These are phyloP conservation scores for Camelus bactrianus DNA, from an alignment of 2,113 vertebrate species.

Conservation along the genomic window DNA sequence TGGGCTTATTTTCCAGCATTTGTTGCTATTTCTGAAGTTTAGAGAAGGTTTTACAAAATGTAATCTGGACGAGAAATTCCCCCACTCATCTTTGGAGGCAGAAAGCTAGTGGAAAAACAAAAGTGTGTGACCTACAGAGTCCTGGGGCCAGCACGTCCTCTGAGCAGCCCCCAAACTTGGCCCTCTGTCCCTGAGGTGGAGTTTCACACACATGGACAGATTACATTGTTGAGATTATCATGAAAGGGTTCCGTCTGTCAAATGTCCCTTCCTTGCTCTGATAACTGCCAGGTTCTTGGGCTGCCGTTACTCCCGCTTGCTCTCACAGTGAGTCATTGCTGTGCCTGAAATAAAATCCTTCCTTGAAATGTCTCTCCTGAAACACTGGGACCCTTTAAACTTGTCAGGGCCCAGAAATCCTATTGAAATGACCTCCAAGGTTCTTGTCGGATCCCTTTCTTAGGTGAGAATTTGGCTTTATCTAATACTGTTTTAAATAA, in stretches of 20 bases:
- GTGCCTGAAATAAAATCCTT: not conserved
- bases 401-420: not conserved
- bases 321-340: conserved; percentile 72
- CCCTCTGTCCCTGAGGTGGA: conserved; percentile 47
- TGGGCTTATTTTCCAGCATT: not conserved
- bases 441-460: not conserved
- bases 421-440: conserved; percentile 42
- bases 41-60: conserved; percentile 41
- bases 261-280: conserved; percentile 69
- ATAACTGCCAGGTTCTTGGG: conserved; percentile 64
- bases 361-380: conserved; percentile 52
- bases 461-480: conserved; percentile 45
- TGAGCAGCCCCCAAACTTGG: conserved; percentile 19
- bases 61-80: not conserved
- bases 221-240: conserved; percentile 83
- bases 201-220: conserved; percentile 53
- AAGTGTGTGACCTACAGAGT: not conserved
- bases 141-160: not conserved
- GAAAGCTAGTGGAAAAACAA: conserved; percentile 29
- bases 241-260: conserved; percentile 67
- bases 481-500: conserved; percentile 68
- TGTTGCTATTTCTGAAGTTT: conserved; percentile 41
- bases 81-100: conserved; percentile 1
- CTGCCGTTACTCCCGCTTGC: conserved; percentile 51
- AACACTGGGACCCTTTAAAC: not conserved